These are phyloP conservation scores for Babylonia areolata DNA, from an alignment of 1,140 invertebrate genomes.

Conservation along the genomic window DNA sequence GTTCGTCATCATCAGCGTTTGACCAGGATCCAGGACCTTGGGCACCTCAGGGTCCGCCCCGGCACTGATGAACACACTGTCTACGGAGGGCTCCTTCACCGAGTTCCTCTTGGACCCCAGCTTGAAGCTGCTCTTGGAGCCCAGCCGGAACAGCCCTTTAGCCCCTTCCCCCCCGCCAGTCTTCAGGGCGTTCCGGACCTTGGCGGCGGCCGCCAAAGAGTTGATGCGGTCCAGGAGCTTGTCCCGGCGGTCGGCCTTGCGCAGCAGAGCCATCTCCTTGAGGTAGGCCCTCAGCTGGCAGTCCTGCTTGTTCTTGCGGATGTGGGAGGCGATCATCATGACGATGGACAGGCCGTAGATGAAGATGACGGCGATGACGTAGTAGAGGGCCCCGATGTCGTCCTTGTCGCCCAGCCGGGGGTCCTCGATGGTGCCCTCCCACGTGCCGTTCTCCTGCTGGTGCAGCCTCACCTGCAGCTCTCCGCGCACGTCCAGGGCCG, in stretches of 20 bases:
- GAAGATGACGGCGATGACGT: slow-evolving; percentile 73
- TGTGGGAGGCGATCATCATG: slow-evolving; percentile 75
- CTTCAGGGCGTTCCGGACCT: slow-evolving; percentile 16
- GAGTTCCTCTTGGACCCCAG: slow-evolving; percentile 38
- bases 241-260: slow-evolving; percentile 68
- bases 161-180: slow-evolving; percentile 38
- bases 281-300: slow-evolving; percentile 69
- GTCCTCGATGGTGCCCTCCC: slow-evolving; percentile 60
- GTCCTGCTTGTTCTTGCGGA: slow-evolving; percentile 73
- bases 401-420: slow-evolving; percentile 55
- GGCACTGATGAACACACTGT: no score
- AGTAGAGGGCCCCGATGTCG: slow-evolving; percentile 73
- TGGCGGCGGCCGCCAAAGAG: slow-evolving; percentile 48
- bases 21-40: background rate
- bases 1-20: slow-evolving; percentile 3
- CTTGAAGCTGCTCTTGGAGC: slow-evolving; percentile 45
- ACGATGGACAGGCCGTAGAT: slow-evolving; percentile 75
- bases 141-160: slow-evolving; percentile 35
- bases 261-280: slow-evolving; percentile 70
- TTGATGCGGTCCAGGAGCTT: slow-evolving; percentile 63
- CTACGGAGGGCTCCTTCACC: slow-evolving; percentile 46
- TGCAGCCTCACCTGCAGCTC: slow-evolving; percentile 59
- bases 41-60: no score
- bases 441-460: slow-evolving; percentile 56
- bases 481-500: slow-evolving; percentile 59